Conservation (phyloP, 1,140 invertebrate genomes). For the Lepidotrigona ventralis region DNA sequence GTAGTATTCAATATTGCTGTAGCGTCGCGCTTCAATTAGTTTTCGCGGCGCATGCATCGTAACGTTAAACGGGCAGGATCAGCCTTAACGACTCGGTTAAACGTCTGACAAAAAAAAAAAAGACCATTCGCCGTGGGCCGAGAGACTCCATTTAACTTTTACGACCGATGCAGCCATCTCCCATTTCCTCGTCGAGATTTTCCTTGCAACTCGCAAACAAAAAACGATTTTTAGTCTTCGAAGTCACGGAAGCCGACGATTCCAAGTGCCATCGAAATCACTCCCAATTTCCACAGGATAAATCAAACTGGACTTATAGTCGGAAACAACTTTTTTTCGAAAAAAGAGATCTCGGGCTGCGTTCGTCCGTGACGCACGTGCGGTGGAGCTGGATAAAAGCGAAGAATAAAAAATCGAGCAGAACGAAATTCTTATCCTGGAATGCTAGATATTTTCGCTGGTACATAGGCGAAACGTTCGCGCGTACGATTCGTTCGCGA, state of each 20-base stretch:
- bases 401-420: constrained; percentile 55
- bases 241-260: neutral
- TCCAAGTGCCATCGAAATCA: neutral
- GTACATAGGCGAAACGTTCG: too few species aligned
- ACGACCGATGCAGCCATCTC: constrained; percentile 29
- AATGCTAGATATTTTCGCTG: constrained; percentile 10
- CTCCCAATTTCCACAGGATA: too few species aligned
- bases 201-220: neutral
- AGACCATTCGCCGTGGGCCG: neutral
- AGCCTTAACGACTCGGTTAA: neutral
- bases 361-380: neutral
- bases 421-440: constrained; percentile 43
- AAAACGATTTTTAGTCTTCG: constrained; percentile 18
- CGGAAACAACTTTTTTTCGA: constrained; percentile 39
- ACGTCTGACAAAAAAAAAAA: neutral
- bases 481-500: neutral
- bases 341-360: constrained; percentile 57
- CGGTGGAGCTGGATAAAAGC: neutral
- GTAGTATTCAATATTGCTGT: constrained; percentile 12
- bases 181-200: constrained; percentile 1
- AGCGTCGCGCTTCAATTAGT: constrained; percentile 31
- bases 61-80: neutral
- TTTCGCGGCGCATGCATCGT: neutral
- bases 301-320: neutral
- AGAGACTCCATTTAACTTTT: constrained; percentile 37